Conservation (phyloP, 2,797 vertebrate genomes). For the Halcyon chelicuti region DNA sequence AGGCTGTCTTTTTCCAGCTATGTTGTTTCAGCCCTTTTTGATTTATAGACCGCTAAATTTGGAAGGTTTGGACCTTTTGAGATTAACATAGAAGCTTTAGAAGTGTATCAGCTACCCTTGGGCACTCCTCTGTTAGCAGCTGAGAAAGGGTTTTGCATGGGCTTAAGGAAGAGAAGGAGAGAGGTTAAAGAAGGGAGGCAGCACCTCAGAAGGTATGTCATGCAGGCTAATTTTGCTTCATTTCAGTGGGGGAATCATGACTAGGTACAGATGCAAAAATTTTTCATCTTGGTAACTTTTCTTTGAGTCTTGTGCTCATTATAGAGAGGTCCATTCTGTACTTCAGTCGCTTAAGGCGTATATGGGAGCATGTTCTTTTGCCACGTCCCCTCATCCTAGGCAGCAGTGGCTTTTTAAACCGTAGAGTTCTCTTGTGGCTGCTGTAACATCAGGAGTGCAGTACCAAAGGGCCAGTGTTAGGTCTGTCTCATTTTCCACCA, state of each 20-base stretch:
- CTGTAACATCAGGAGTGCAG: neutral
- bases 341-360: neutral
- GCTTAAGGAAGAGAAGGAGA: neutral
- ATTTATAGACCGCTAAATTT: neutral
- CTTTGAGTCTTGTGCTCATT: accelerated
- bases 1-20: neutral
- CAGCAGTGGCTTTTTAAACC: neutral
- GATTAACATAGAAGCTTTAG: neutral
- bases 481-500: neutral
- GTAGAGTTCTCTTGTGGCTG: neutral
- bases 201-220: neutral
- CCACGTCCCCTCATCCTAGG: neutral
- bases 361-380: neutral
- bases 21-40: neutral
- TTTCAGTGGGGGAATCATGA: neutral
- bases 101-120: neutral
- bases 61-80: neutral
- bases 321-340: neutral
- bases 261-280: neutral
- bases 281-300: neutral
- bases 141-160: neutral
- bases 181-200: neutral
- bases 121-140: neutral
- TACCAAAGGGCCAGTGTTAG: neutral
- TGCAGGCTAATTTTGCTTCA: neutral